Evolutionary conservation across 2,888 invertebrate genomes (phyloP).

Genomic region (Drosophila testacea): DNA sequence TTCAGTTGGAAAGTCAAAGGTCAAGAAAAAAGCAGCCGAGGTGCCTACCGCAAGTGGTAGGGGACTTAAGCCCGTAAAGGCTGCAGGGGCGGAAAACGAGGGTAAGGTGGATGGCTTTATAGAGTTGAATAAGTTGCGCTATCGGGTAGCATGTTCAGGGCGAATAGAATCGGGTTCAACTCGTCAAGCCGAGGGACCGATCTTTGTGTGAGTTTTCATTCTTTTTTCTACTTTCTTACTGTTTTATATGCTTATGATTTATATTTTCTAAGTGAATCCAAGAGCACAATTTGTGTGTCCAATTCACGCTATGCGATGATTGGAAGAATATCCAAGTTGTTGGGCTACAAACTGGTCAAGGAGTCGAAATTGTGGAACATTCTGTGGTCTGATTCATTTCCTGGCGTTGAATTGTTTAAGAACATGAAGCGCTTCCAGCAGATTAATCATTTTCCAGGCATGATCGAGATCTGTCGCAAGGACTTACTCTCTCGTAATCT

Average conservation of each 20-base stretch:
- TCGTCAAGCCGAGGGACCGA: neutral
- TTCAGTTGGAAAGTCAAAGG: constrained; percentile 15
- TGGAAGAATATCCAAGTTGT: constrained; percentile 79
- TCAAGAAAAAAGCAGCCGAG: constrained; percentile 17
- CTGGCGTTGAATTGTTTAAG: constrained; percentile 94
- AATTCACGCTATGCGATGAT: constrained; percentile 82
- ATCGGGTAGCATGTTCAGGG: constrained; percentile 71
- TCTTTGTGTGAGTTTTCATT: neutral
- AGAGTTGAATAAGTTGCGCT: constrained; percentile 74
- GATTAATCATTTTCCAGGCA: constrained; percentile 97
- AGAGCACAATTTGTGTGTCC: constrained; percentile 81
- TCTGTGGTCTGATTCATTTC: constrained; percentile 94
- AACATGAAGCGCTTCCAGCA: constrained; percentile 97
- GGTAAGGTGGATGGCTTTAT: constrained; percentile 61
- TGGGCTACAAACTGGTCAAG: constrained; percentile 86
- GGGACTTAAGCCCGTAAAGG: constrained; percentile 16
- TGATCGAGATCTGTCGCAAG: constrained; percentile 95
- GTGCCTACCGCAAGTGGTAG: constrained; percentile 8
- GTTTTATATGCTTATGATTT: neutral
- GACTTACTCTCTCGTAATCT: constrained; percentile 95
- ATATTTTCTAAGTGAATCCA: constrained; percentile 59
- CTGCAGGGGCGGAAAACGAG: constrained; percentile 3
- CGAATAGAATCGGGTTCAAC: constrained; percentile 6
- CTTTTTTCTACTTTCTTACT: too few relatives aligned
- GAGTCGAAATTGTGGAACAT: constrained; percentile 95